Conservation (phyloP, 1,140 invertebrate genomes). For the Brachionus manjavacas region DNA sequence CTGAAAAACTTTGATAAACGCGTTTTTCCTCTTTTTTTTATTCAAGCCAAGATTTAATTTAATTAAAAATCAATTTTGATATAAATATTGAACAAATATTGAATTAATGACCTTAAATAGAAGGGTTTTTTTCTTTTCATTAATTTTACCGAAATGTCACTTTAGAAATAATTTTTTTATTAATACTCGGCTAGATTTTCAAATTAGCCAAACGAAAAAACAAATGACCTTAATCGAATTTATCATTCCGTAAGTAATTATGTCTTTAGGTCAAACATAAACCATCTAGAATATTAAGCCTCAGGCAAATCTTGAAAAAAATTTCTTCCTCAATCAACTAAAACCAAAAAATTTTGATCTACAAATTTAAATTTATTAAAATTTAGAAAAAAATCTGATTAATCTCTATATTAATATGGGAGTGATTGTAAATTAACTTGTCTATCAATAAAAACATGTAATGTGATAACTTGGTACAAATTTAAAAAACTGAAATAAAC, state of each 20-base stretch:
- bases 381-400: no score
- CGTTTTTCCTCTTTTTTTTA: not conserved
- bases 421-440: no score
- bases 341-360: no score
- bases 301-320: not conserved
- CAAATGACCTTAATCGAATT: conserved; percentile 3
- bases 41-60: not conserved
- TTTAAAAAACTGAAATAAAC: no score
- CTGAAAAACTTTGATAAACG: not conserved
- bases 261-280: not conserved
- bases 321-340: not conserved
- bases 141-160: not conserved
- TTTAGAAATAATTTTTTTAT: not conserved
- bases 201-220: not conserved
- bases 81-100: not conserved
- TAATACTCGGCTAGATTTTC: not conserved
- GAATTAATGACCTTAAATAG: not conserved
- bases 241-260: not conserved
- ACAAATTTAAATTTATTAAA: no score
- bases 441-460: no score
- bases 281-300: not conserved
- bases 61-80: not conserved
- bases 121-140: not conserved
- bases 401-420: no score
- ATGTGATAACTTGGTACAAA: no score